Conservation (phyloP, 2,888 invertebrate genomes). For the Mactromeris polynyma region DNA sequence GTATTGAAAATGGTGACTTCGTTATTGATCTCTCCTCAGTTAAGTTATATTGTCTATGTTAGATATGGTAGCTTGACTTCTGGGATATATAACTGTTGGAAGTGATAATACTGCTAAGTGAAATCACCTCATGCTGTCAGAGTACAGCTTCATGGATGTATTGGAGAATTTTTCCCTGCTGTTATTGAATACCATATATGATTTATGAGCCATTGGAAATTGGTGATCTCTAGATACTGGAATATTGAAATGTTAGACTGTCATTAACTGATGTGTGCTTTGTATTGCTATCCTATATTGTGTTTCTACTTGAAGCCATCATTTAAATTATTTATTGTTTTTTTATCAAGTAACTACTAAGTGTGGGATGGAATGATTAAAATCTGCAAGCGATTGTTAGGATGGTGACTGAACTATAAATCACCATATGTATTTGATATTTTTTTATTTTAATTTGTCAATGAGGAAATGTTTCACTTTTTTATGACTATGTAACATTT, state of each 20-base stretch:
- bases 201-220: background rate
- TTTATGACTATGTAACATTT: too few relatives aligned
- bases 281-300: background rate
- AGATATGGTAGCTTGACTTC: background rate
- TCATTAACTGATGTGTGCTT: background rate
- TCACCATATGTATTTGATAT: too few relatives aligned
- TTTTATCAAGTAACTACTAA: background rate
- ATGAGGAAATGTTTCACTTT: too few relatives aligned
- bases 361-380: background rate
- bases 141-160: too few relatives aligned
- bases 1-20: background rate
- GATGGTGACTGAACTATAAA: too few relatives aligned
- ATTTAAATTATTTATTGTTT: background rate
- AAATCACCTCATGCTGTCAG: background rate
- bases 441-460: too few relatives aligned
- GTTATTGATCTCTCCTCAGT: background rate
- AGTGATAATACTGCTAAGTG: background rate
- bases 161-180: background rate
- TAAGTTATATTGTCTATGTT: background rate
- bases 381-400: too few relatives aligned
- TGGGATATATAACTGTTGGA: background rate
- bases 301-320: background rate
- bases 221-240: background rate
- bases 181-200: background rate
- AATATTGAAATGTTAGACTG: constrained; percentile 4